Percentiles rank a stretch among this genome's conserved stretches.
phyloP scores from a whole-genome alignment of 2,888 invertebrate species.

The Dyspetes luteomarginatus region DNA sequence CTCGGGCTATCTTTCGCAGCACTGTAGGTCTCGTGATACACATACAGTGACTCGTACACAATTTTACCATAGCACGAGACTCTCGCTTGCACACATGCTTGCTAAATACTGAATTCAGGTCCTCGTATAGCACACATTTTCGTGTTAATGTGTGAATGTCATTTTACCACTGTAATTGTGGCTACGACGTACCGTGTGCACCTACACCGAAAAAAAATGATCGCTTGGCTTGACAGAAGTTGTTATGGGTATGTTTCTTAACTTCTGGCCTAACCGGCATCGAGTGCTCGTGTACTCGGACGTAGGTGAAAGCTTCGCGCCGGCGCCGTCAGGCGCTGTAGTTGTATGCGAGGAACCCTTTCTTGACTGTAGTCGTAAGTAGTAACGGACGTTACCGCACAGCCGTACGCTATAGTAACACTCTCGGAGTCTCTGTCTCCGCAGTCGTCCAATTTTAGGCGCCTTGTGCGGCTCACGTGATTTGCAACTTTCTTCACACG shows the following conservation, averaged over 20 bases:
- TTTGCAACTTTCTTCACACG: conserved; percentile 24
- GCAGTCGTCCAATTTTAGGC: conserved; percentile 5
- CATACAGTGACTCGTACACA: not conserved
- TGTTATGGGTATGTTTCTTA: not conserved
- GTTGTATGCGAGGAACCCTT: not conserved
- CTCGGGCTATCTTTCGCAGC: conserved; percentile 1
- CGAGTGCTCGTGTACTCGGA: conserved; percentile 29
- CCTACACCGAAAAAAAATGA: not conserved
- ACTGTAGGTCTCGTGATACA: not conserved
- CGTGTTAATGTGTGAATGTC: conserved; percentile 13
- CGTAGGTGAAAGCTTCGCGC: not conserved
- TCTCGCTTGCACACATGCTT: not conserved
- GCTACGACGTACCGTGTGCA: conserved; percentile 6
- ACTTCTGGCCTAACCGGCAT: conserved; percentile 2
- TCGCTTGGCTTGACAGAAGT: conserved; percentile 16
- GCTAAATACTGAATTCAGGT: conserved; percentile 27
- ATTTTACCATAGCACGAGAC: conserved; percentile 1
- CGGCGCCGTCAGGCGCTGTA: not conserved
- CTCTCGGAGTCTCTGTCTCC: not conserved
- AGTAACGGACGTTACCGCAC: conserved; percentile 33
- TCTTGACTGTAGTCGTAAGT: conserved; percentile 1
- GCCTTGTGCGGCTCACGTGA: conserved; percentile 19
- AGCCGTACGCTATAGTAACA: conserved; percentile 10
- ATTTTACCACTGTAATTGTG: not conserved
- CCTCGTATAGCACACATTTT: not conserved